These are phyloP conservation scores for Pseudomugil gertrudae DNA, from an alignment of 2,797 vertebrate genomes.

Conservation along the genomic window DNA sequence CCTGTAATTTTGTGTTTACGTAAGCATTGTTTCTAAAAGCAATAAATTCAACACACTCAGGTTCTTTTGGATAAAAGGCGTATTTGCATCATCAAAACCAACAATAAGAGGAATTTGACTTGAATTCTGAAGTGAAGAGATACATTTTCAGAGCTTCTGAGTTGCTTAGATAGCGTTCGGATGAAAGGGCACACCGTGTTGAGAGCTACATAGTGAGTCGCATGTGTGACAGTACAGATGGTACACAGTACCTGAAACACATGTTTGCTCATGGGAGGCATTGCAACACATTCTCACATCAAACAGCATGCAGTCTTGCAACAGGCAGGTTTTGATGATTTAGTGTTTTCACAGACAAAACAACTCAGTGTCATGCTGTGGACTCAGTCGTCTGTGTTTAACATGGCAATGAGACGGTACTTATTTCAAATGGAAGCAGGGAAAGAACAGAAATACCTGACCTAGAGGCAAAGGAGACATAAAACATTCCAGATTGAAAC, in stretches of 20 bases:
- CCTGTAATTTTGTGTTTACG: conserved; percentile 73
- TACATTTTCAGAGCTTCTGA: conserved; percentile 15
- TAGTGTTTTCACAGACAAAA: conserved; percentile 28
- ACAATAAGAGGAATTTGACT: conserved; percentile 24
- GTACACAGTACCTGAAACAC: conserved; percentile 71
- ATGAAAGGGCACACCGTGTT: conserved; percentile 1
- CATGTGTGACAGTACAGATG: conserved; percentile 66
- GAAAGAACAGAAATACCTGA: background rate
- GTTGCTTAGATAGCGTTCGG: conserved; percentile 10
- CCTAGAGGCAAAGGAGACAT: background rate
- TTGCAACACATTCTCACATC: conserved; percentile 38
- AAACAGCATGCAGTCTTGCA: conserved; percentile 26
- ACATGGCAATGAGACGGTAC: background rate
- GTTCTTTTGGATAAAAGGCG: conserved; percentile 27
- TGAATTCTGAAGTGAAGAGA: background rate
- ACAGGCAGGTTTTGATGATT: conserved; percentile 39
- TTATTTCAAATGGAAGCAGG: background rate
- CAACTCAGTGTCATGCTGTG: background rate
- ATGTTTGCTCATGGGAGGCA: conserved; percentile 62
- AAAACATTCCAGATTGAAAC: background rate
- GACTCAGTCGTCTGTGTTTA: conserved; percentile 8
- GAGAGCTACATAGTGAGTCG: conserved; percentile 16
- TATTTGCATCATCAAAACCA: conserved; percentile 27
- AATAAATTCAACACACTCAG: conserved; percentile 48
- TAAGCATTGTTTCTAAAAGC: conserved; percentile 65